phyloP scores from a whole-genome alignment of 2,888 invertebrate species.

The Papilio elwesi region DNA sequence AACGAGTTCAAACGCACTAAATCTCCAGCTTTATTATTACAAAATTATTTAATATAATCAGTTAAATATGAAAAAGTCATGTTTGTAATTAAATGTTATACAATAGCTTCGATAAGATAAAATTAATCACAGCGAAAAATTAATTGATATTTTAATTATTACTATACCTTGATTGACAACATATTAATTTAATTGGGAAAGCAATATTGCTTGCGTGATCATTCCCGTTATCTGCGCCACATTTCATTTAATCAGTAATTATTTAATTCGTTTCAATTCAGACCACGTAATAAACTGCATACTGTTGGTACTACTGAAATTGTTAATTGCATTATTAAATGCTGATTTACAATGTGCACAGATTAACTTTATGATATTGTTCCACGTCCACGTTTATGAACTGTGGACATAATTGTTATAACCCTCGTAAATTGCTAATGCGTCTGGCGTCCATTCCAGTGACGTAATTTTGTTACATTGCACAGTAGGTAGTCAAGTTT shows the following conservation, averaged over 20 bases:
- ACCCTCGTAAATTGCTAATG: no score
- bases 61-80: no score
- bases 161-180: conserved; percentile 11
- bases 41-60: no score
- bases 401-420: no score
- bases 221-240: not conserved
- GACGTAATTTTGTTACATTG: no score
- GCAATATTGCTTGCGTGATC: conserved; percentile 1
- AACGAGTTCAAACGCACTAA: no score
- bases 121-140: not conserved
- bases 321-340: conserved; percentile 17
- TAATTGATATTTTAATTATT: conserved; percentile 5
- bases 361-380: not conserved
- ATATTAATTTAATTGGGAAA: conserved; percentile 9
- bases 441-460: no score
- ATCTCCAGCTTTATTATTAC: no score
- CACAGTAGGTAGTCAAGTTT: no score
- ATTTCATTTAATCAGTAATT: conserved; percentile 17
- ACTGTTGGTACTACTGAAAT: not conserved
- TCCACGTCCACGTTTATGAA: not conserved
- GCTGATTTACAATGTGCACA: conserved; percentile 15
- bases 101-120: not conserved
- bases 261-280: not conserved
- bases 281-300: conserved; percentile 2
- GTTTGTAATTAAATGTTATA: not conserved